Evolutionary conservation across 2,888 invertebrate species (phyloP), one percentile per base, ranked within the genome.

Genomic region (Perdita meconis): DNA sequence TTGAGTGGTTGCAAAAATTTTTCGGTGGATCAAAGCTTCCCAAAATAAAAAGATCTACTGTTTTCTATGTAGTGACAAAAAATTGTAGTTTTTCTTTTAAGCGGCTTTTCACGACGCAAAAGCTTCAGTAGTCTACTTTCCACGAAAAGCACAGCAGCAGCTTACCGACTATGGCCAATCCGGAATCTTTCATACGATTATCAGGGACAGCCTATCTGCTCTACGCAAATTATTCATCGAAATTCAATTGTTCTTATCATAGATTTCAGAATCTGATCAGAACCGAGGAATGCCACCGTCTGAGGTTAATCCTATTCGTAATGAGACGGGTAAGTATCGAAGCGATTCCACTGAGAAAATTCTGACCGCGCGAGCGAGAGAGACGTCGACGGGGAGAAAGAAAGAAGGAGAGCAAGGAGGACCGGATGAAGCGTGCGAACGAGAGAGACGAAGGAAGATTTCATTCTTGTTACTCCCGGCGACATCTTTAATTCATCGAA

Each of bases 401-500:
- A 77, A 70, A 44, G 47, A 69, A 79, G 74, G 65, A 60, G 30
- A 56, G 55, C 47, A 47, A 22, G 61, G 53, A 73, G 53, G n/a
- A 10, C n/a, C 66, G 79, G 74, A n/a, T n/a, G 59, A 8, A 36
- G 16, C 47, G 61, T 12, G 10, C n/a, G 68, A 47, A 64, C 70
- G 78, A 78, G 53, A 81, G 42, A 65, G 56, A 66, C 51, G 57
- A 36, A 72, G 50, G 64, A 78, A 84, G 86, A 88, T 88, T 90
- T 87, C 89, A 89, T 91, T 92, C 90, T 91, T 90, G 91, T 91
- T 92, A 91, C 90, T 90, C 85, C 85, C 82, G 87, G 87, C 84
- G 91, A 92, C 90, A 92, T 92, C 92, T 92, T 92, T 92, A 92
- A 92, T 92, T 92, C 92, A 92, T 91, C 90, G 90, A 91, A 90